These are phyloP conservation scores for Urophycis tenuis DNA, from an alignment of 2,797 vertebrate species.

Conservation along the genomic window DNA sequence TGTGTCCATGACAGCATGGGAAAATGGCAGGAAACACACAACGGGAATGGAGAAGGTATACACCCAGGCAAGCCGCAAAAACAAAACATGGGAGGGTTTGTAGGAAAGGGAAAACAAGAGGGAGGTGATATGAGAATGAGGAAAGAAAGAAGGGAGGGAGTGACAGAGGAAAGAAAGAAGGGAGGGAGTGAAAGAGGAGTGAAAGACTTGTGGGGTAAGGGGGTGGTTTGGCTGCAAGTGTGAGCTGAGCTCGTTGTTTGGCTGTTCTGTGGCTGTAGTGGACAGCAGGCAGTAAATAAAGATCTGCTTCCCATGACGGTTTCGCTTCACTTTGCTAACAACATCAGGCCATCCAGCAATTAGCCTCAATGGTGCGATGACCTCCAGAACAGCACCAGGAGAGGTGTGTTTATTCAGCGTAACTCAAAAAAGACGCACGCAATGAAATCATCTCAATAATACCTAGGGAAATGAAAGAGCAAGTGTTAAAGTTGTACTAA, in stretches of 20 bases:
- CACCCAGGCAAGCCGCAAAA: not conserved
- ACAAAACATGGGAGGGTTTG: not conserved
- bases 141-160: not conserved
- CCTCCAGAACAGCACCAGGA: not conserved
- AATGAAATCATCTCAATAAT: not conserved
- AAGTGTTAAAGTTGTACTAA: not conserved
- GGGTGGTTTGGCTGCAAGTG: constrained; percentile 41
- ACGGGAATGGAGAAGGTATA: constrained; percentile 1
- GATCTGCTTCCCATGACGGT: constrained; percentile 67
- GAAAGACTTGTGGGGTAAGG: not conserved
- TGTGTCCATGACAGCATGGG: constrained; percentile 59
- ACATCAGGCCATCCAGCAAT: constrained; percentile 12
- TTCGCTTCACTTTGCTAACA: constrained; percentile 23
- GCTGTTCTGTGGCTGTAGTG: constrained; percentile 46
- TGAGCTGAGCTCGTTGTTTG: constrained; percentile 30
- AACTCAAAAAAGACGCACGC: not conserved
- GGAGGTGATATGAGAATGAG: constrained; percentile 5
- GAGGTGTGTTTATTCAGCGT: not conserved
- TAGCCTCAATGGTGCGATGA: not conserved
- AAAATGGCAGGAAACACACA: constrained; percentile 38
- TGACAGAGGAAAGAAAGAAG: not conserved
- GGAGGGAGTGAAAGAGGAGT: constrained; percentile 18
- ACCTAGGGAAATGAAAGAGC: not conserved
- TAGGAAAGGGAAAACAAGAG: not conserved
- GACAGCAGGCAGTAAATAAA: constrained; percentile 60